These are phyloP conservation scores for Gobio occitaniae DNA, from an alignment of 2,797 vertebrate genomes.

Conservation along the genomic window DNA sequence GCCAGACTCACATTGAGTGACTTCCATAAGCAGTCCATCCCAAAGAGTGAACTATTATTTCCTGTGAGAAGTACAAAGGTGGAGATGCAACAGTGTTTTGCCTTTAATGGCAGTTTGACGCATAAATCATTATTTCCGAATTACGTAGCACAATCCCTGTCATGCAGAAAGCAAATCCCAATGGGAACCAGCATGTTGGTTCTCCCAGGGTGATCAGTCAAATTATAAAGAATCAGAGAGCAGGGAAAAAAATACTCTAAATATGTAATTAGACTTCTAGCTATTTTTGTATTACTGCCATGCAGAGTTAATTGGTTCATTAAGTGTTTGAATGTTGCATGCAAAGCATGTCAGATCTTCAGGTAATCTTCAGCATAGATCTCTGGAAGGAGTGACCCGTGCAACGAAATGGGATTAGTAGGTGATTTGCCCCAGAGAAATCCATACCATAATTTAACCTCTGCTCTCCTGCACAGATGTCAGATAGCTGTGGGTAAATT, in stretches of 20 bases:
- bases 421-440: conserved; percentile 70
- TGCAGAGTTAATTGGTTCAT: conserved; percentile 6
- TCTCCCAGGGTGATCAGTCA: conserved; percentile 53
- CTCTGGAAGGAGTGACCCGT: conserved; percentile 60
- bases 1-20: conserved; percentile 38
- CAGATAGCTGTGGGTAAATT: conserved; percentile 72
- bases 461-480: conserved; percentile 69
- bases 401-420: conserved; percentile 67
- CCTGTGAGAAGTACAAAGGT: conserved; percentile 46
- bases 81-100: conserved; percentile 47
- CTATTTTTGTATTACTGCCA: not conserved
- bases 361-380: conserved; percentile 43
- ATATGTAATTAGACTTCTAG: conserved; percentile 30
- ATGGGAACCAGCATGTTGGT: conserved; percentile 43
- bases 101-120: conserved; percentile 40
- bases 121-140: conserved; percentile 60
- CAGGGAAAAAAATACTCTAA: not conserved
- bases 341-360: conserved; percentile 50
- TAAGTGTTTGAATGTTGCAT: conserved; percentile 11
- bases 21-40: conserved; percentile 42
- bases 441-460: conserved; percentile 76
- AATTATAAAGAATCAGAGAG: conserved; percentile 35
- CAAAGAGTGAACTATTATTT: conserved; percentile 64
- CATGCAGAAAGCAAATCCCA: conserved; percentile 37
- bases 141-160: conserved; percentile 44